phyloP scores from a whole-genome alignment of 1,140 invertebrate genomes.

The Chymomyza costata region DNA sequence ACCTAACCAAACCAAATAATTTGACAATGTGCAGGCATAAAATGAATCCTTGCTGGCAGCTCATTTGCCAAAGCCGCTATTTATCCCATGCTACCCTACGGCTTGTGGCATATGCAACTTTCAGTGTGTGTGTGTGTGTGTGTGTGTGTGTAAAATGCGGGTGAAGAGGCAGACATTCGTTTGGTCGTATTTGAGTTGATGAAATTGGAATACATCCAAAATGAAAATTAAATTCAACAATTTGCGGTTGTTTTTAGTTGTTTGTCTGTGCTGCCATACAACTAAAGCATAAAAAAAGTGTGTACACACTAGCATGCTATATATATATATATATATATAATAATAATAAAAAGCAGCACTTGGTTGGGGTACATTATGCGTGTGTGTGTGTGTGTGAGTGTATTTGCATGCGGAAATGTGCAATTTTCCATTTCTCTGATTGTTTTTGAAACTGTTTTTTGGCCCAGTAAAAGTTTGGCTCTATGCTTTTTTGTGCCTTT shows the following conservation, averaged over 20 bases:
- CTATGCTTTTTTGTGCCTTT: no score
- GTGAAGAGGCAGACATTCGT: constrained; percentile 2
- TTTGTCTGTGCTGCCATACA: constrained; percentile 26
- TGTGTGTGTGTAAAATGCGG: background rate
- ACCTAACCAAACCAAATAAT: constrained; percentile 35
- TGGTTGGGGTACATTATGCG: no score
- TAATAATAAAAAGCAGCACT: no score
- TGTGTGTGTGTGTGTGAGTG: background rate
- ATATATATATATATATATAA: background rate
- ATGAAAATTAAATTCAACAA: constrained; percentile 66
- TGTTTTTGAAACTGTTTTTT: constrained; percentile 43
- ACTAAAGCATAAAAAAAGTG: constrained; percentile 13
- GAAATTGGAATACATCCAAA: constrained; percentile 62
- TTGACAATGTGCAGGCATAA: constrained; percentile 25
- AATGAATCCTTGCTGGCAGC: constrained; percentile 9
- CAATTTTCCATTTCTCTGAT: constrained; percentile 52
- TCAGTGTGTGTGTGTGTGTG: background rate
- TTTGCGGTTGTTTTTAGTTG: constrained; percentile 53
- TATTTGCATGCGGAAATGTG: constrained; percentile 6
- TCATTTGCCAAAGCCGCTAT: no score
- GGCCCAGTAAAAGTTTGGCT: constrained; percentile 43
- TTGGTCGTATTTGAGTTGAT: constrained; percentile 47
- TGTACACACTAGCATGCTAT: background rate
- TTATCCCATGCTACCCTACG: no score
- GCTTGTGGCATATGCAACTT: no score